Evolutionary conservation across 2,113 vertebrate species (phyloP).

Genomic region (Eptesicus fuscus): DNA sequence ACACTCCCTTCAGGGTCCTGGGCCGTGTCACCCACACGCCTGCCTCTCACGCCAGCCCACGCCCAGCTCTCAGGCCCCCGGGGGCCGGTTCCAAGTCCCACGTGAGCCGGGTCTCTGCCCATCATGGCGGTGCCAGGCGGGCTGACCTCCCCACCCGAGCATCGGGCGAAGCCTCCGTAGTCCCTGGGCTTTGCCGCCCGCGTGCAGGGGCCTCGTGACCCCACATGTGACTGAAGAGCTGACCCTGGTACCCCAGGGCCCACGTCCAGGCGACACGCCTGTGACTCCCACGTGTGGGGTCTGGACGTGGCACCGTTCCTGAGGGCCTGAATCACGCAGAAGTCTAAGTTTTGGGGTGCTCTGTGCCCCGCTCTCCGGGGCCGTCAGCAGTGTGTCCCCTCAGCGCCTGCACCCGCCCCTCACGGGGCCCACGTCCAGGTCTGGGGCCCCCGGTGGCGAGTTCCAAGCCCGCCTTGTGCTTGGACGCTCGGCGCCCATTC

Average conservation of each 20-base stretch:
- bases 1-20: not conserved
- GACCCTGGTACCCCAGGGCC: rapidly evolving
- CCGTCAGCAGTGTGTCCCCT: rapidly evolving
- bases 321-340: rapidly evolving
- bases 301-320: rapidly evolving
- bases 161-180: not conserved
- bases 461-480: not conserved
- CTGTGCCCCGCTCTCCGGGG: not conserved
- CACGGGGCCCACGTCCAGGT: not conserved
- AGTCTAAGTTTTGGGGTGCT: not conserved
- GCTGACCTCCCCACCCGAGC: too few species aligned
- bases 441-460: not conserved
- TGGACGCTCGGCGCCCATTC: slow-evolving; percentile 1
- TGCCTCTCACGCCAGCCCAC: not conserved
- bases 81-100: not conserved
- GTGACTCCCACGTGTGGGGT: rapidly evolving
- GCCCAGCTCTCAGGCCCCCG: rapidly evolving
- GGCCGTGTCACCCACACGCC: not conserved
- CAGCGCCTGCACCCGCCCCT: not conserved
- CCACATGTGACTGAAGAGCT: rapidly evolving
- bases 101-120: not conserved
- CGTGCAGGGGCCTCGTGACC: rapidly evolving
- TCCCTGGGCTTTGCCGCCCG: not conserved
- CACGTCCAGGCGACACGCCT: rapidly evolving
- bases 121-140: rapidly evolving